Evolutionary conservation across 2,113 vertebrate genomes (phyloP).

Genomic region (zebrafish (Danio rerio)): GRCz12tu NC_133196.1:19391001-19391500

Average conservation of each 20-base stretch:
- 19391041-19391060: constrained; percentile 42
- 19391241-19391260: constrained; percentile 5
- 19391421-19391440: constrained; percentile 70
- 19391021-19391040: constrained; percentile 42
- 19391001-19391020: constrained; percentile 29
- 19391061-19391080: constrained; percentile 48
- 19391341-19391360: too few relatives aligned
- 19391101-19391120: constrained; percentile 42
- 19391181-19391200: constrained; percentile 28
- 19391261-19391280: background rate
- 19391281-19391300: constrained; percentile 13
- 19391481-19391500: constrained; percentile 80
- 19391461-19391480: constrained; percentile 76
- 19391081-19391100: constrained; percentile 45
- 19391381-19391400: constrained; percentile 43
- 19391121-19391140: constrained; percentile 58
- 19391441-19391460: constrained; percentile 67
- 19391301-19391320: constrained; percentile 13
- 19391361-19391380: too few relatives aligned
- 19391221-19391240: constrained; percentile 22
- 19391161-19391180: constrained; percentile 46
- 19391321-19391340: too few relatives aligned
- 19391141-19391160: constrained; percentile 49
- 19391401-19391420: constrained; percentile 77
- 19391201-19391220: constrained; percentile 7